Evolutionary conservation across 2,113 vertebrate species (phyloP), one percentile per base, ranked within the genome.

Genomic region (Aleadryas rufinucha): DNA sequence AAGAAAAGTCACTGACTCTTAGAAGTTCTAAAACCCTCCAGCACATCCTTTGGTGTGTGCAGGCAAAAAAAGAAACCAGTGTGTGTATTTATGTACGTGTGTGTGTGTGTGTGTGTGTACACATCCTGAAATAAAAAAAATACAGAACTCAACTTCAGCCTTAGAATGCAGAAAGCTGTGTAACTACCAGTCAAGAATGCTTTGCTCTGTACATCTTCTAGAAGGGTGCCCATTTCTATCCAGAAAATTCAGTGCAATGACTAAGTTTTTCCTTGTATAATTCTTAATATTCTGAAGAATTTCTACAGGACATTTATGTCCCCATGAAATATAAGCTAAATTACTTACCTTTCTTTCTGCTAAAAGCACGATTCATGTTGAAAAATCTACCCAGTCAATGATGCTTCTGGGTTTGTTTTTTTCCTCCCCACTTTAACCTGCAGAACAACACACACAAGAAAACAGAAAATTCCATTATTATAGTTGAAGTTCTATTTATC

Each of bases 311-410:
- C 8, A 54, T n/a, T 57, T 69, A 45, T 30, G 6, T 45, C 5
- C 65, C n/a, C 28, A 28, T 17, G 10, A 50, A 88, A 54, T 9
- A 22, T 4, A 66, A 54, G 22, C 16, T 57, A 66, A 80, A 70
- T 77, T 80, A 22, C 86, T 74, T 63, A 95, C 96, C 96, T 90
- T 97, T 97, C 75, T 97, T 97, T 39, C 96, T 96, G 86, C 95
- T 97, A 54, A 97, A 97, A 86, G 96, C 95, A 70, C 96, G 96
- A 74, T 97, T 97, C 96, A 97, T 97, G 76, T 77, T 97, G 94
- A 59, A 84, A 84, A 86, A 35, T 74, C 17, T 86, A 39, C 60
- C 54, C 47, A 42, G 52, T 42, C 90, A 87, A 31, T 2, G 8
- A 42, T 10, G 27, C 13, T 78, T 66, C 52, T 20, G 30, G 21